Conservation (phyloP, 2,888 invertebrate species). For the Hoplodrina blanda region DNA sequence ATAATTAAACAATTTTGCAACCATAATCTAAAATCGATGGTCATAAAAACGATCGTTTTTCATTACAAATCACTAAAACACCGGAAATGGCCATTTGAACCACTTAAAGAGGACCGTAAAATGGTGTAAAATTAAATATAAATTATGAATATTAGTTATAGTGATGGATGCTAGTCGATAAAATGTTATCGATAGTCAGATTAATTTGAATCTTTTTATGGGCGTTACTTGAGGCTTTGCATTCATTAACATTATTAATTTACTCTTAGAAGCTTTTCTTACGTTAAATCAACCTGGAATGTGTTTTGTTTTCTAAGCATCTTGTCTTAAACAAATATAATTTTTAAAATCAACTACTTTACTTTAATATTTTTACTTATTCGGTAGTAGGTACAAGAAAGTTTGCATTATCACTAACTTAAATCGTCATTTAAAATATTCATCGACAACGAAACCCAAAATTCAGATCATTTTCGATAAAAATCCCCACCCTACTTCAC, state of each 20-base stretch:
- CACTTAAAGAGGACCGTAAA: conserved; percentile 66
- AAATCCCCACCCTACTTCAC: conserved; percentile 33
- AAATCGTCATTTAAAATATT: background rate
- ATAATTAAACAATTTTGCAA: conserved; percentile 65
- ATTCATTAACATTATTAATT: background rate
- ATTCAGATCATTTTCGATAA: background rate
- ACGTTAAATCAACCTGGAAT: background rate
- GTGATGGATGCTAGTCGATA: conserved; percentile 53
- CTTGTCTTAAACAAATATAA: too few relatives aligned
- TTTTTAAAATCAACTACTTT: too few relatives aligned
- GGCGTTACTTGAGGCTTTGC: background rate
- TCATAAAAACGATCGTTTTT: conserved; percentile 59
- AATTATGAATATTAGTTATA: conserved; percentile 59
- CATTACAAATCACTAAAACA: conserved; percentile 55
- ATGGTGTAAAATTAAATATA: conserved; percentile 69
- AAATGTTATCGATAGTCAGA: conserved; percentile 21
- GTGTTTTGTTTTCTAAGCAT: background rate
- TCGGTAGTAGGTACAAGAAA: too few relatives aligned
- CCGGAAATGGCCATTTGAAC: conserved; percentile 67
- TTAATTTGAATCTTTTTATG: background rate
- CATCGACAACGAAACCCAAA: conserved; percentile 12
- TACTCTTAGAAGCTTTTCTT: background rate
- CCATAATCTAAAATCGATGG: conserved; percentile 55
- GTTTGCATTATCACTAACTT: background rate
- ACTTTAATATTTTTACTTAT: too few relatives aligned